Evolutionary conservation across 2,113 vertebrate genomes (phyloP), one percentile per base, ranked within the genome.

Genomic region (Epinephelus fuscoguttatus): DNA sequence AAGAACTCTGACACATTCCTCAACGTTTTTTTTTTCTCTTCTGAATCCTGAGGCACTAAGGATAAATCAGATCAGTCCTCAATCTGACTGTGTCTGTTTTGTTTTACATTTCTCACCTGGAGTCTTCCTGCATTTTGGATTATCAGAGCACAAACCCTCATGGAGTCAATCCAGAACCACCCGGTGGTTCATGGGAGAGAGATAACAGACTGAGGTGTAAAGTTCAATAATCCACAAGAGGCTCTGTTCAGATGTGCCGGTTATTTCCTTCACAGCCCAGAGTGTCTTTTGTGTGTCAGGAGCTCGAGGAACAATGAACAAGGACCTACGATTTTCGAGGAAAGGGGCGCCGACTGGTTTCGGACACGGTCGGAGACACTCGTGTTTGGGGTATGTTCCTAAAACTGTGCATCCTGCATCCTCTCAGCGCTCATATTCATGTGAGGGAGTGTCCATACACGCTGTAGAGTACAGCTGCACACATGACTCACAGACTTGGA

Each of bases 351-450:
- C 75, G 17, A 75, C 89, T 74, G 88, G 88, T 52, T 92, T 89
- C 8, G 91, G 94, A 73, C 88, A 92, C 12, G 85, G 89, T 61
- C 89, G 94, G 70, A 94, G 95, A 50, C 95, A 95, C 88, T 95
- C 95, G 60, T 95, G 93, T 30, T 88, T 94, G 84, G 94, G 95
- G 95, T 95, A 95, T 47, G 94, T 94, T 81, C 4, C 56, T 42
- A 33, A 30, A 79, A 80, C 56, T 61, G 21, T 68, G 12, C 50
- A 67, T 59, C 66, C 55, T 78, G 56, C 42, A 55, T 78, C 64
- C 66, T 40, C 55, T 71, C 13, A 1, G 14, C 1, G 3, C 25
- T 71, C 23, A 11, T 76, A 63, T 68, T 88, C 77, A 81, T 70
- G 62, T 67, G 76, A 75, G 45, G 60, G 78, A 72, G 64, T 78